Evolutionary conservation across 1,140 invertebrate genomes (phyloP).

Genomic region (Drosophila bocki): DNA sequence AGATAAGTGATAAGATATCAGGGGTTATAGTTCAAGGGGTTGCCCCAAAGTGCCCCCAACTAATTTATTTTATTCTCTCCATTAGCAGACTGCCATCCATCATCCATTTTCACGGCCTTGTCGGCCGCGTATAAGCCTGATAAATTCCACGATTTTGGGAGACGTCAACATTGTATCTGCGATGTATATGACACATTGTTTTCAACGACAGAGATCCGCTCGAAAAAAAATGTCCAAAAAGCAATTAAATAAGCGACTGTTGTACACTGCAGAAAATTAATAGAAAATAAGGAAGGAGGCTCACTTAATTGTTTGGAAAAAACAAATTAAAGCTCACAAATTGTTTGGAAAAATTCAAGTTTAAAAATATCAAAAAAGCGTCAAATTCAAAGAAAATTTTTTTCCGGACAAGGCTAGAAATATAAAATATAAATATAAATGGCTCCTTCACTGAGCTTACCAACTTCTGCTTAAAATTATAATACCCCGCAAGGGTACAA

Average conservation of each 20-base stretch:
- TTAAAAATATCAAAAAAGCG: too few species aligned
- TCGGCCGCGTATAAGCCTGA: conserved; percentile 55
- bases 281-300: background rate
- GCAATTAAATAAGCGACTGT: conserved; percentile 60
- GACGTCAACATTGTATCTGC: conserved; percentile 21
- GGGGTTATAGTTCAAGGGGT: conserved; percentile 13
- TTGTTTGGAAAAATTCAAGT: too few species aligned
- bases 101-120: conserved; percentile 7
- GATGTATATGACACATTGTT: conserved; percentile 41
- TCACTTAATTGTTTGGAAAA: too few species aligned
- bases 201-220: conserved; percentile 11
- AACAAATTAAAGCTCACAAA: too few species aligned
- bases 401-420: too few species aligned
- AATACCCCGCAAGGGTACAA: too few species aligned
- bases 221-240: conserved; percentile 25
- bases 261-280: background rate
- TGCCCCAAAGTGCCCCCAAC: background rate
- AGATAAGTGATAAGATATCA: conserved; percentile 12
- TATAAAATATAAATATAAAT: too few species aligned
- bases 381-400: too few species aligned
- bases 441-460: too few species aligned
- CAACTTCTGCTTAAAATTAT: too few species aligned
- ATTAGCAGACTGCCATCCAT: conserved; percentile 37
- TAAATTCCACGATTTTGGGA: conserved; percentile 63
- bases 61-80: conserved; percentile 30